Evolutionary conservation across 2,113 vertebrate genomes (phyloP), one percentile per base, ranked within the genome.

Genomic region (Turdus rufiventris): DNA sequence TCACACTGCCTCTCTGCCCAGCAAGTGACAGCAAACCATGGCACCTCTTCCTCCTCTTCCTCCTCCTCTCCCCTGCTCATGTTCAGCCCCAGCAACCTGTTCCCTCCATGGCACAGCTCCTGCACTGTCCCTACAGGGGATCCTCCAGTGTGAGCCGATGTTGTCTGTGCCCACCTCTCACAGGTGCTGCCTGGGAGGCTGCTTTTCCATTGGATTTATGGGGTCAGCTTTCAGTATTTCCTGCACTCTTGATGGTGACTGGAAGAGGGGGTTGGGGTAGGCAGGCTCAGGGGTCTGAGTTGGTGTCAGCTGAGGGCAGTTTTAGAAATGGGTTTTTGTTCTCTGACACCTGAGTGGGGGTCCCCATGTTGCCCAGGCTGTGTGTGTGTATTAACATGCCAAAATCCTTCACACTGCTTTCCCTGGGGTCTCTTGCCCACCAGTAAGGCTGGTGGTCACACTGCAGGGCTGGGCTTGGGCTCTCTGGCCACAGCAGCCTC

Each of bases 401-500:
- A 1, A 12, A 5, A 62, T 81, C 56, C 26, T 45, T 74, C 38
- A 5, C 21, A 1, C 0, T 58, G 23, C 61, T 60, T 26, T 42
- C 34, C 33, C 9, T 28, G 18, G 61, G 36, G 25, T 81, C 45
- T 3, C 57, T 11, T 78, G 34, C 9, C 38, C 38, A 40, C 38
- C 3, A 6, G 6, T 20, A 2, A 33, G 76, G 18, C 40, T 60
- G 31, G 15, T 19, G 61, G n/a, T 2, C 45, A 14, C 5, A 5
- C 34, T 60, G 60, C 43, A 26, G 1, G 2, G 6, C n/a, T 1
- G 2, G 13, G 5, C 18, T n/a, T 1, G 1, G 17, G 36, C 34
- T 34, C 34, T 88, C n/a, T 51, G 68, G 76, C 34, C 48, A 4
- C 28, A 6, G 26, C 15, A 8, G 3, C 47, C 63, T 58, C 38